These are phyloP conservation scores for Hassar affinis DNA, from an alignment of 2,113 vertebrate genomes.

Conservation along the genomic window DNA sequence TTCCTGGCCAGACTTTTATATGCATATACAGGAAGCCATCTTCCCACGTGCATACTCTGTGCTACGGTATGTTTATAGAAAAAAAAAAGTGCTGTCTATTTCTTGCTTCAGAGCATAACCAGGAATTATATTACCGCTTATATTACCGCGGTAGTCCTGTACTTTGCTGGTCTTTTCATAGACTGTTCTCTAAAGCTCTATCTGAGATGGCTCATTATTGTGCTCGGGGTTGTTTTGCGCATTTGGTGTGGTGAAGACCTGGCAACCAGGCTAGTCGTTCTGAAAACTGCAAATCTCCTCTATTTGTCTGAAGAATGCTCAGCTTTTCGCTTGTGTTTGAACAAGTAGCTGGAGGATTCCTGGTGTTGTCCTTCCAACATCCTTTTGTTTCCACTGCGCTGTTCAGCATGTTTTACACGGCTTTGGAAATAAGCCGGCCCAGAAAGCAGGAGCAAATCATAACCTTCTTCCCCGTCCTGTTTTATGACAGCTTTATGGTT, in stretches of 20 bases:
- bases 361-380: neutral
- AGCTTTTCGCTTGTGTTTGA: neutral
- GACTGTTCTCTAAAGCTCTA: slow-evolving; percentile 28
- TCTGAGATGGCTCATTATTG: slow-evolving; percentile 39
- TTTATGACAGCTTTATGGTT: neutral
- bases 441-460: neutral
- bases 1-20: neutral
- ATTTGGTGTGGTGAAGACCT: neutral
- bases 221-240: neutral
- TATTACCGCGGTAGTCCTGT: slow-evolving; percentile 29
- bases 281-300: neutral
- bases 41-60: slow-evolving; percentile 32
- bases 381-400: neutral
- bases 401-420: neutral
- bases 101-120: slow-evolving; percentile 32
- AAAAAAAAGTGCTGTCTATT: slow-evolving; percentile 30
- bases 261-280: neutral
- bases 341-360: slow-evolving; percentile 19
- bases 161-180: slow-evolving; percentile 44
- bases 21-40: slow-evolving; percentile 40
- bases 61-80: neutral
- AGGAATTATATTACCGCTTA: slow-evolving; percentile 37
- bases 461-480: neutral
- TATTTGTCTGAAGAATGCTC: neutral
- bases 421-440: neutral